These are phyloP conservation scores for Chiloscyllium plagiosum DNA, from an alignment of 2,113 vertebrate genomes.

Conservation along the genomic window DNA sequence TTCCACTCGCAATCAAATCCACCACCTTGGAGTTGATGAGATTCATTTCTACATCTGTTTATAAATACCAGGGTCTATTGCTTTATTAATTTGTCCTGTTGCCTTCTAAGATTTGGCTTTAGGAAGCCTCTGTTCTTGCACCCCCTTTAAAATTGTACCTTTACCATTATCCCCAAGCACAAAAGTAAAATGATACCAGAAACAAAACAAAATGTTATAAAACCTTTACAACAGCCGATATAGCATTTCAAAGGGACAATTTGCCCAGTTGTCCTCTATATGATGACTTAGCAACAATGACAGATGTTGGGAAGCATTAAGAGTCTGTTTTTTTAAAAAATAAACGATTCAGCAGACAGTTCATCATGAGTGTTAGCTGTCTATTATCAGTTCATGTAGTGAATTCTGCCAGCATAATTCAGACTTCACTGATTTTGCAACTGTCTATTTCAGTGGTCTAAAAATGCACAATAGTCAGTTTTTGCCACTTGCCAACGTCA, in stretches of 20 bases:
- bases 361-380: conserved; percentile 20
- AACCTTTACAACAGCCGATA: background rate
- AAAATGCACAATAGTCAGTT: conserved; percentile 11
- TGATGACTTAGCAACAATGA: background rate
- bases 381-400: conserved; percentile 15
- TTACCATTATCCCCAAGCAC: background rate
- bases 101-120: background rate
- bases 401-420: background rate
- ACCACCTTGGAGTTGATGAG: background rate
- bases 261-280: background rate
- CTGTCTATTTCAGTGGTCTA: conserved; percentile 10
- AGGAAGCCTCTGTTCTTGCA: background rate
- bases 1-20: background rate
- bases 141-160: background rate
- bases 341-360: conserved; percentile 26
- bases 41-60: background rate
- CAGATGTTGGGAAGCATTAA: background rate
- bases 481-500: background rate
- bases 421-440: background rate
- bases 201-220: background rate
- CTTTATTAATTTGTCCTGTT: background rate
- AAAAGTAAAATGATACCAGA: background rate
- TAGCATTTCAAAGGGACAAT: background rate
- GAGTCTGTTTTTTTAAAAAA: background rate
- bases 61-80: background rate